Base-by-base conservation (phyloP, 2,113 vertebrate species). In the Bos indicus region DNA sequence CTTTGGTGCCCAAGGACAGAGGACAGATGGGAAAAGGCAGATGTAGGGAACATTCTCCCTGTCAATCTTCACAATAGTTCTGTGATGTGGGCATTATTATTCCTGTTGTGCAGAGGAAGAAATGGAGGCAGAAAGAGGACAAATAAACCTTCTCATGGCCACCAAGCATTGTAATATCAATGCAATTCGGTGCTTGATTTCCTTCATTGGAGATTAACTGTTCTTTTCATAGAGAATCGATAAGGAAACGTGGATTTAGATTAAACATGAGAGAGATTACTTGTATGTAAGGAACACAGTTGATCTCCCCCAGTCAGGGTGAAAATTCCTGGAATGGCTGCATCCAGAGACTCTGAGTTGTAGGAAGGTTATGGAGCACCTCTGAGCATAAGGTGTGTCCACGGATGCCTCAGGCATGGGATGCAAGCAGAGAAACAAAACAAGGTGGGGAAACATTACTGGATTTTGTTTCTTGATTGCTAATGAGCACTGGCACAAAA, bases 201-300 rank as follows among this genome's bases (percentile, higher is more conserved):
- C 56, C 26, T 97, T 95, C 36, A 62, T 1, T 82, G 77, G 85
- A 84, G 25, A 12, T 59, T 84, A 57, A 52, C 71, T 95, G 21
- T 77, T 71, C 23, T 92, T 15, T 90, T 95, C 15, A 26, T 0
- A 7, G 48, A 93, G 36, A 46, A 48, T 91, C 54, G 62, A 1
- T 92, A 52, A 95, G 6, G 60, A 78, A 43, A 82, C 60, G 52
- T 57, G 7, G 85, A 30, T 60, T 90, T 78, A 57, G n/a, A 71
- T 52, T 21, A 71, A 89, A 88, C 13, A 83, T 36, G 36, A 57
- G 59, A 88, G 46, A 46, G 17, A 57, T 54, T 14, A n/a, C 77
- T 52, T 62, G 52, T 87, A 43, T 25, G 23, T 25, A 6, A 71
- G 81, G 81, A 90, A 51, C n/a, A 82, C 12, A 78, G 56, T 81